phyloP scores from a whole-genome alignment of 2,113 vertebrate species.

The Grallaria varia region DNA sequence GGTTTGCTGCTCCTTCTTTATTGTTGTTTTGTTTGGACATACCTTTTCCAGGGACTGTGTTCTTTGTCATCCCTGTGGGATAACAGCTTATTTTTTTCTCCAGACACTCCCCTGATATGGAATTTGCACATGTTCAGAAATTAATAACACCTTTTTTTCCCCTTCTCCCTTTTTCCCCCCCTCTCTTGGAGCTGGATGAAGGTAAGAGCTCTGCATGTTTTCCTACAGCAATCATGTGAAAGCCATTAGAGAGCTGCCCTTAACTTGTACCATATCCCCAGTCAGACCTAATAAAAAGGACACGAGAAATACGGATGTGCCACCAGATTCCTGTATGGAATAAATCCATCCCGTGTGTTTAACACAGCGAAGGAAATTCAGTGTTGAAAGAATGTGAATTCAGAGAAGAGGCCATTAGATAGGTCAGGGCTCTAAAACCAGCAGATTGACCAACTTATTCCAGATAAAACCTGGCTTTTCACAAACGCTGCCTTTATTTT shows the following conservation, averaged over 20 bases:
- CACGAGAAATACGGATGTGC: not conserved
- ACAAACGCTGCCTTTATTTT: not conserved
- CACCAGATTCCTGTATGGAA: constrained; percentile 6
- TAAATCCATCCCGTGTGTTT: not conserved
- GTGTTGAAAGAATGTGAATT: not conserved
- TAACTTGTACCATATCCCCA: constrained; percentile 42
- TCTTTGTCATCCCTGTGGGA: not conserved
- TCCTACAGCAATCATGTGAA: constrained; percentile 47
- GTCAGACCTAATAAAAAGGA: constrained; percentile 39
- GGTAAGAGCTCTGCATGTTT: not conserved
- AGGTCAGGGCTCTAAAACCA: not conserved
- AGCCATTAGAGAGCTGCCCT: constrained; percentile 25
- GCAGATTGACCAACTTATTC: not conserved
- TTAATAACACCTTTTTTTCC: not conserved
- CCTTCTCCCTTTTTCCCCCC: fast-evolving
- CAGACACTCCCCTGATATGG: not conserved
- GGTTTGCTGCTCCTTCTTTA: not conserved
- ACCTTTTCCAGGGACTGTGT: not conserved
- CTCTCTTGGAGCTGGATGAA: constrained; percentile 59
- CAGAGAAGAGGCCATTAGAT: not conserved
- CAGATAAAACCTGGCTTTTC: not conserved
- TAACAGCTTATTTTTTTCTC: not conserved
- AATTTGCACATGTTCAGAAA: constrained; percentile 50
- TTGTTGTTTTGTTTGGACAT: not conserved
- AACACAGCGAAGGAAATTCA: not conserved